A percentile compares a stretch with the other conserved stretches of the same genome.
Conservation (phyloP, 2,888 invertebrate species). For the Elmis aenea region DNA sequence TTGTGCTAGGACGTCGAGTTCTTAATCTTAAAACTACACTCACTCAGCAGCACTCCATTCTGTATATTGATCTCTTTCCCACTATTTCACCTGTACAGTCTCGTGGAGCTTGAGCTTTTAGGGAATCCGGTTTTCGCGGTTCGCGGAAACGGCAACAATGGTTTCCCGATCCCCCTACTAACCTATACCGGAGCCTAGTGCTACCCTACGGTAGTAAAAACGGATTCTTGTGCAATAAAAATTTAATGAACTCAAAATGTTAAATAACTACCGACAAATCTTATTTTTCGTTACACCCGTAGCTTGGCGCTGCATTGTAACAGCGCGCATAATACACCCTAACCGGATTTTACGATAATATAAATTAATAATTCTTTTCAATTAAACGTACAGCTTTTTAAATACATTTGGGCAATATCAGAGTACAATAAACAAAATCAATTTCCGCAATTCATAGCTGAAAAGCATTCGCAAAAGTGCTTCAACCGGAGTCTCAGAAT, state of each 20-base stretch:
- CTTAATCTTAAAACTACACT: slow-evolving; percentile 16
- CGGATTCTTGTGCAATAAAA: slow-evolving; percentile 17
- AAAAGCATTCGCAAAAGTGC: too few species aligned
- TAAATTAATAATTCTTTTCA: too few species aligned
- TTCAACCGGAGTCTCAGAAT: too few species aligned
- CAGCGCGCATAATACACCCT: too few species aligned
- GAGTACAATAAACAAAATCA: too few species aligned
- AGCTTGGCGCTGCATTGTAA: too few species aligned
- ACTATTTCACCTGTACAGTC: slow-evolving; percentile 30
- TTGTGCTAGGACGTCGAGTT: slow-evolving; percentile 15
- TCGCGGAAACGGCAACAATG: slow-evolving; percentile 19
- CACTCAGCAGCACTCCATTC: slow-evolving; percentile 26
- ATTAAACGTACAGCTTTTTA: too few species aligned
- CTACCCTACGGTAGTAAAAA: slow-evolving; percentile 15
- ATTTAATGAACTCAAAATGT: slow-evolving; percentile 15
- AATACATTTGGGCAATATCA: too few species aligned
- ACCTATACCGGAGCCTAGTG: slow-evolving; percentile 16
- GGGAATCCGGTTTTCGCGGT: slow-evolving; percentile 19
- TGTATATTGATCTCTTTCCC: slow-evolving; percentile 32
- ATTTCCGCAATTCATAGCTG: too few species aligned
- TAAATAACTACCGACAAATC: too few species aligned
- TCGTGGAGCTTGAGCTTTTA: slow-evolving; percentile 20
- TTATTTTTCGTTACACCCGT: too few species aligned
- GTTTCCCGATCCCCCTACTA: slow-evolving; percentile 21
- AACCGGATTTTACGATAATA: too few species aligned